Percentiles rank a stretch among this genome's conserved stretches.
These are phyloP conservation scores for Ellobius talpinus DNA, from an alignment of 2,113 vertebrate genomes.

Conservation along the genomic window DNA sequence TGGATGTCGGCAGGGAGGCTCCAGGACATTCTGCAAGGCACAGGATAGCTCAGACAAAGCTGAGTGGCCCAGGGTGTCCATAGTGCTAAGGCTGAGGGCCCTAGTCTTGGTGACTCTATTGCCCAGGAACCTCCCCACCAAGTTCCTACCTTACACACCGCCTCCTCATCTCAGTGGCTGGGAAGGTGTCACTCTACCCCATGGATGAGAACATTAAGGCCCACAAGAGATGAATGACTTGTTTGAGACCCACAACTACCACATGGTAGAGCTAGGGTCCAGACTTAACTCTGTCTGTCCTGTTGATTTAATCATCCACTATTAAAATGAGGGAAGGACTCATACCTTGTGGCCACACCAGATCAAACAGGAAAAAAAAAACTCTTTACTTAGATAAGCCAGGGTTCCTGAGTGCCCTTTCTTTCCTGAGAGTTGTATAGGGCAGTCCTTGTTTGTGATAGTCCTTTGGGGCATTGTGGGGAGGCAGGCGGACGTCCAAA, in stretches of 20 bases:
- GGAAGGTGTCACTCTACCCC: not conserved
- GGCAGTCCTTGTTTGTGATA: not conserved
- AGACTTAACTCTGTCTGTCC: not conserved
- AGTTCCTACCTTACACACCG: not conserved
- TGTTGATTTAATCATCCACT: not conserved
- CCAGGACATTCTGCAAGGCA: rapidly evolving
- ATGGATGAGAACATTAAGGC: not conserved
- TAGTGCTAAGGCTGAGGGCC: not conserved
- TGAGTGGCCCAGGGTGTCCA: not conserved
- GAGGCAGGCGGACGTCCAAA: not conserved
- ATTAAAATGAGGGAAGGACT: not conserved
- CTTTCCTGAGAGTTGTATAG: not conserved
- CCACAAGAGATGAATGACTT: not conserved
- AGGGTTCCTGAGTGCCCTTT: not conserved
- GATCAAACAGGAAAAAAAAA: not conserved
- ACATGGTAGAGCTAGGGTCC: not conserved
- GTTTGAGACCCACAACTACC: not conserved
- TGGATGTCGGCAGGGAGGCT: not conserved
- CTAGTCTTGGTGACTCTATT: rapidly evolving
- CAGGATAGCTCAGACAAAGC: not conserved
- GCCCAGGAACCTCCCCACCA: not conserved
- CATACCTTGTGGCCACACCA: not conserved
- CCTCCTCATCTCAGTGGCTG: rapidly evolving
- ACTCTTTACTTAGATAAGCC: not conserved
- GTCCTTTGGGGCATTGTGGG: not conserved